Percentiles rank a stretch among this genome's conserved stretches.
phyloP scores from a whole-genome alignment of 1,140 invertebrate species.

The Euglossa dilemma region DNA sequence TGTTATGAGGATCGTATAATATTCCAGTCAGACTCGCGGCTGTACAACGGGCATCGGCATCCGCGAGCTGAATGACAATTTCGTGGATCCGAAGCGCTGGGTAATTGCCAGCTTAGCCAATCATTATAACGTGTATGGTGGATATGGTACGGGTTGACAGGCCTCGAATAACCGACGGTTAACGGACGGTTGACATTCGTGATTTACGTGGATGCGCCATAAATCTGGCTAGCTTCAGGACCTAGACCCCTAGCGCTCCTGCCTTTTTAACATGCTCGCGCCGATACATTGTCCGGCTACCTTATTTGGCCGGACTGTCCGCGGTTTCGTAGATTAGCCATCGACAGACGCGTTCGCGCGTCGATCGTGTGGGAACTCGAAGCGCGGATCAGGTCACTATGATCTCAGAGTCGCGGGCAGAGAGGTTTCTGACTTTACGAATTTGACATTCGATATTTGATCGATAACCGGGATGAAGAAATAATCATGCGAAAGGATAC shows the following conservation, averaged over 20 bases:
- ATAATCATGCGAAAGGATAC: no score
- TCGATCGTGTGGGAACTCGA: no score
- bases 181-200: constrained; percentile 54
- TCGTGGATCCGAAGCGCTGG: constrained; percentile 73
- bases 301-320: not conserved
- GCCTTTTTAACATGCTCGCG: constrained; percentile 24
- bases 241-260: not conserved
- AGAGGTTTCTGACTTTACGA: no score
- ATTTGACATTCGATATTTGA: no score
- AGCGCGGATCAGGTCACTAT: not conserved
- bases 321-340: not conserved
- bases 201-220: constrained; percentile 49
- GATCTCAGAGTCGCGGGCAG: not conserved
- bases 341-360: not conserved
- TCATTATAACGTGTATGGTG: constrained; percentile 75
- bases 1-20: constrained; percentile 80
- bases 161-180: constrained; percentile 52
- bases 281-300: not conserved
- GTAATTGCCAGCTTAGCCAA: constrained; percentile 80
- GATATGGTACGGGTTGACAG: constrained; percentile 61
- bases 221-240: constrained; percentile 6
- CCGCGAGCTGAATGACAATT: constrained; percentile 80
- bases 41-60: constrained; percentile 79
- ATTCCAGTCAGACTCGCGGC: constrained; percentile 79
- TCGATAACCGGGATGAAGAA: no score